These are phyloP conservation scores for Machaerirhynchus nigripectus DNA, from an alignment of 2,113 vertebrate genomes.

Conservation along the genomic window DNA sequence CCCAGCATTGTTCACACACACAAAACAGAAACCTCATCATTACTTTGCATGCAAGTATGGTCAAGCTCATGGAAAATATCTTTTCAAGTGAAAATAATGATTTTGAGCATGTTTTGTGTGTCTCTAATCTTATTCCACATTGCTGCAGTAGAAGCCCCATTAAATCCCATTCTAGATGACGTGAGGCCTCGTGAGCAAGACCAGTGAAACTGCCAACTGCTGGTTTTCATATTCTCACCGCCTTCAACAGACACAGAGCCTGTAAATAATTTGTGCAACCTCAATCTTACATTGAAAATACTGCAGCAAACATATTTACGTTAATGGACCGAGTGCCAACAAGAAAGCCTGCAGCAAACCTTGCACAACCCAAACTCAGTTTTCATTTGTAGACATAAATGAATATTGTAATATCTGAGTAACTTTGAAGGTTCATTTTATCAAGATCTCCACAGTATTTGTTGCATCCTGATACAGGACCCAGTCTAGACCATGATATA, in stretches of 20 bases:
- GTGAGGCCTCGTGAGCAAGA: neutral
- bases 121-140: neutral
- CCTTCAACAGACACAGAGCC: neutral
- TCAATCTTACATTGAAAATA: neutral
- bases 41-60: neutral
- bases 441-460: neutral
- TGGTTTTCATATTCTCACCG: rapidly evolving
- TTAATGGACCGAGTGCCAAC: neutral
- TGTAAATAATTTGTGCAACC: neutral
- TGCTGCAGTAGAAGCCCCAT: neutral
- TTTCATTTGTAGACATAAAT: neutral
- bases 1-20: neutral
- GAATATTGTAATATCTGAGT: neutral
- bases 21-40: neutral
- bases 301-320: neutral
- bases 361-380: neutral
- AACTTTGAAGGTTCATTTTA: neutral
- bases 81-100: neutral
- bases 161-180: neutral
- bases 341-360: neutral
- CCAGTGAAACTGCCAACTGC: neutral
- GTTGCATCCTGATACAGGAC: neutral
- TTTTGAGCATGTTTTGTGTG: neutral
- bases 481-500: neutral
- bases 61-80: neutral